Conservation (phyloP, 2,797 vertebrate species). For the Pseudochaenichthys georgianus region DNA sequence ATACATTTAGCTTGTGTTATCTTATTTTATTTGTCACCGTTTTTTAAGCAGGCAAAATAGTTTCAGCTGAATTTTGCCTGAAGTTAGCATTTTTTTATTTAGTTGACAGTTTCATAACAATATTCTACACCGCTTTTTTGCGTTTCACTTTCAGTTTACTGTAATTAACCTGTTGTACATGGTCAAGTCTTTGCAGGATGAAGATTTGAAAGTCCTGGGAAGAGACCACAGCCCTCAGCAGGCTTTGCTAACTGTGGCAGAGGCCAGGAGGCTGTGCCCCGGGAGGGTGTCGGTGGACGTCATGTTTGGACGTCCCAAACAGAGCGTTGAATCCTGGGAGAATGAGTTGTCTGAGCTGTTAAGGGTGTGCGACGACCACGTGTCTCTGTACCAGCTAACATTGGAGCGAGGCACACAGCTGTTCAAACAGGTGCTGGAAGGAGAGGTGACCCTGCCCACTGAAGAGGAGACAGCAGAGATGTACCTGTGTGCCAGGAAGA, state of each 20-base stretch:
- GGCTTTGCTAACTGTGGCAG: constrained; percentile 84
- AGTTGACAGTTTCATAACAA: too few relatives aligned
- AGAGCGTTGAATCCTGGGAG: constrained; percentile 86
- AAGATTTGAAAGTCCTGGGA: constrained; percentile 87
- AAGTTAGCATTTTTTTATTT: too few relatives aligned
- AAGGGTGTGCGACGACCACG: constrained; percentile 83
- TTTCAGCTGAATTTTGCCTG: too few relatives aligned
- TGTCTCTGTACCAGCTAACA: constrained; percentile 94
- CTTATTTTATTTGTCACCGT: too few relatives aligned
- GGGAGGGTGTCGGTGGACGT: constrained; percentile 91
- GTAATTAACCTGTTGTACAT: too few relatives aligned
- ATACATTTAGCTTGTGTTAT: too few relatives aligned
- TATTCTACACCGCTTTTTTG: too few relatives aligned
- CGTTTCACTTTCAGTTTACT: too few relatives aligned
- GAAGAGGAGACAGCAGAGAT: constrained; percentile 88
- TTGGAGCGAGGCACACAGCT: constrained; percentile 92
- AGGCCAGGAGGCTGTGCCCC: constrained; percentile 85
- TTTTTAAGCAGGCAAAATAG: too few relatives aligned
- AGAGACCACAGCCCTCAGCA: constrained; percentile 89
- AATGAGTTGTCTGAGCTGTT: constrained; percentile 83
- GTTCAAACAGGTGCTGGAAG: constrained; percentile 84
- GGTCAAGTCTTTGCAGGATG: constrained; percentile 87
- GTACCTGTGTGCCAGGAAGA: constrained; percentile 85
- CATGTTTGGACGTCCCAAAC: constrained; percentile 91
- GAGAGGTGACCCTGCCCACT: constrained; percentile 72